Conservation (phyloP, 1,140 invertebrate genomes). For the Armadillidium nasatum region DNA sequence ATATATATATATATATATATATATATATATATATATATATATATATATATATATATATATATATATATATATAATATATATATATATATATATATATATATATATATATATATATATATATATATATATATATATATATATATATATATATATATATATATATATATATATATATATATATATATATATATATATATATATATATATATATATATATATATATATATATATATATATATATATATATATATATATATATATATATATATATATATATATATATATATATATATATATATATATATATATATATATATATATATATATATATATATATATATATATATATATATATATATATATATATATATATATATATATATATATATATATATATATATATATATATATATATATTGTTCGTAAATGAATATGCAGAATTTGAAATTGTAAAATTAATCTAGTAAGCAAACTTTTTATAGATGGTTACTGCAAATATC, state of each 20-base stretch:
- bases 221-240: too few relatives aligned
- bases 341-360: slow-evolving; percentile 2
- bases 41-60: too few relatives aligned
- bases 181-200: too few relatives aligned
- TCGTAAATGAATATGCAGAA: too few relatives aligned
- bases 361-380: slow-evolving; percentile 19
- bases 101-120: slow-evolving; percentile 21
- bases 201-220: too few relatives aligned
- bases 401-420: neutral
- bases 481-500: too few relatives aligned
- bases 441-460: too few relatives aligned
- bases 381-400: slow-evolving; percentile 15
- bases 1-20: too few relatives aligned
- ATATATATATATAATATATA: too few relatives aligned
- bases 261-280: neutral
- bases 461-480: too few relatives aligned
- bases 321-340: neutral
- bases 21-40: too few relatives aligned
- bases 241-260: too few relatives aligned
- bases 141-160: slow-evolving; percentile 22
- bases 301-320: neutral
- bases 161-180: slow-evolving; percentile 16
- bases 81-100: slow-evolving; percentile 4
- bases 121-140: slow-evolving; percentile 18
- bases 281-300: neutral